Base-by-base conservation (phyloP, 2,888 invertebrate genomes). In the Hesperia comma region DNA sequence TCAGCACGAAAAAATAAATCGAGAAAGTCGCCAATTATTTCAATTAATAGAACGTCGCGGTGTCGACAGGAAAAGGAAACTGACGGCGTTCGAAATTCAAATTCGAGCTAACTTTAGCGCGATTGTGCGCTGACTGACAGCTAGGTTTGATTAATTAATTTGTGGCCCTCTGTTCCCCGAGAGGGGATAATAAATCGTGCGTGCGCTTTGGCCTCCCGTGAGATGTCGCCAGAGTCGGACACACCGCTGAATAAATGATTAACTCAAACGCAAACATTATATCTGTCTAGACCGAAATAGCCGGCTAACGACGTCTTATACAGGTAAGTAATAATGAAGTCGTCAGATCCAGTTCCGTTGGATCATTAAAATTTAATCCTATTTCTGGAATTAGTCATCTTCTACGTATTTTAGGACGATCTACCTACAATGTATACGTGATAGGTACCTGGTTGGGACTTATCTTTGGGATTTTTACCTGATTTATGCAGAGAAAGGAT, bases 141-240 rank as follows among this genome's bases (percentile, higher is more conserved):
- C 83, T 81, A 84, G 86, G 77, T 87, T 90, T 91, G 91, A 92
- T 92, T 92, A 92, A 92, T 92, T 92, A 91, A 91, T 91, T 86
- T 79, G 82, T 80, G 79, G 82, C 81, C 75, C 83, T 84, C 85
- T 86, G 84, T 86, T 81, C 83, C 80, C 82, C 75, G 79, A 81
- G 85, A 77, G 79, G 82, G 79, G 81, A 90, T 89, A 88, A 92
- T 92, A 88, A 92, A 92, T 92, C 88, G 89, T 88, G 84, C 86
- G 81, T 84, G 76, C 74, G 69, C 74, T 70, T 74, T 76, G 86
- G 85, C 92, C 91, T 90, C 91, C 90, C 90, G 86, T 84, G 86
- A 89, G 91, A 89, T 88, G 92, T 91, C 91, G 82, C 87, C 86
- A 79, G 78, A 80, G 83, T 81, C 80, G 79, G 75, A 74, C 83